Percentiles rank a stretch among this genome's conserved stretches.
Conservation (phyloP, 2,888 invertebrate species). For the Keiferia lycopersicella region DNA sequence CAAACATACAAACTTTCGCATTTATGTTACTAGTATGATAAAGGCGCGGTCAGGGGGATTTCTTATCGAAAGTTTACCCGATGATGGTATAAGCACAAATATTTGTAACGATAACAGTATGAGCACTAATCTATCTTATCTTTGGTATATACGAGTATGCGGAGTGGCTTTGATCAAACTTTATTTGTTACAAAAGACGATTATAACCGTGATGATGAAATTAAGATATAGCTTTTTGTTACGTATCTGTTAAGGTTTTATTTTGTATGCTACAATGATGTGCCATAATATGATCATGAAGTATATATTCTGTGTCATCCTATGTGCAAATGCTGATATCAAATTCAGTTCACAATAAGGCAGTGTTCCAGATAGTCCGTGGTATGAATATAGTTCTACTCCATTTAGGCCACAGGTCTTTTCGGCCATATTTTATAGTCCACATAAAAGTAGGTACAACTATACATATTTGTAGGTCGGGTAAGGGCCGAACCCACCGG, state of each 20-base stretch:
- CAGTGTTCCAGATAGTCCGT: too few relatives aligned
- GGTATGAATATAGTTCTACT: too few relatives aligned
- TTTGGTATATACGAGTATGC: not conserved
- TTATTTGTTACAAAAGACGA: not conserved
- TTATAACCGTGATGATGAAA: not conserved
- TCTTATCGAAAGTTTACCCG: conserved; percentile 25
- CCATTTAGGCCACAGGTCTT: too few relatives aligned
- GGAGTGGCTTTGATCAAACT: conserved; percentile 8
- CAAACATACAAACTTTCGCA: too few relatives aligned
- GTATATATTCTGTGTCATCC: too few relatives aligned
- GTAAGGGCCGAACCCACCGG: conserved; percentile 23
- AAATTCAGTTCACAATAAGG: too few relatives aligned
- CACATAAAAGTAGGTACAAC: not conserved
- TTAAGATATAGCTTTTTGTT: not conserved
- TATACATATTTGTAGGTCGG: conserved; percentile 1
- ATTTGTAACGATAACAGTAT: conserved; percentile 29
- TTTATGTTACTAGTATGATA: too few relatives aligned
- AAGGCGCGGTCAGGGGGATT: conserved; percentile 46
- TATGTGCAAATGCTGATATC: too few relatives aligned
- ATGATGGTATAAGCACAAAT: conserved; percentile 29
- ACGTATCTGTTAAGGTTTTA: not conserved
- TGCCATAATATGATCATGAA: too few relatives aligned
- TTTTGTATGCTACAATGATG: not conserved
- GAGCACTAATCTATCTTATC: conserved; percentile 15
- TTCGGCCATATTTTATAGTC: not conserved